A percentile compares a stretch with the other conserved stretches of the same genome.
Conservation (phyloP, 2,888 invertebrate species). For the Ectemnius continuus region DNA sequence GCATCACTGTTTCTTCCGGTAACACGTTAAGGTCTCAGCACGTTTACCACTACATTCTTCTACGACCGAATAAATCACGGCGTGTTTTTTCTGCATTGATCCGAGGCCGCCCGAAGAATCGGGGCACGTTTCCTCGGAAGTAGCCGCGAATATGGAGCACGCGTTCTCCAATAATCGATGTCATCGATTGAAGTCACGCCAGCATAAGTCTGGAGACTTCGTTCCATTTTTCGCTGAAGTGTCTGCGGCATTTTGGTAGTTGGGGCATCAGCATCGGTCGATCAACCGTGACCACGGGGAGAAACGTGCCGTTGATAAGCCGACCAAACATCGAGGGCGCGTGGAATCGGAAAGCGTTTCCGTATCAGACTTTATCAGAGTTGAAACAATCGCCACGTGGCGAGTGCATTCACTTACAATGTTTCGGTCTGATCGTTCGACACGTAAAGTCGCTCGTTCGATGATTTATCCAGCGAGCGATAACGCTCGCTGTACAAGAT, state of each 20-base stretch:
- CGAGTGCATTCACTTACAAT: conserved; percentile 7
- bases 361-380: neutral
- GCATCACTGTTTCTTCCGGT: too few relatives aligned
- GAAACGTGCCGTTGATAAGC: neutral
- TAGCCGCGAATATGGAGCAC: conserved; percentile 8
- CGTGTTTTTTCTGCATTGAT: too few relatives aligned
- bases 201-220: neutral
- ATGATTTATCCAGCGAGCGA: too few relatives aligned
- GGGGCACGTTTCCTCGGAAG: neutral
- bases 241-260: neutral
- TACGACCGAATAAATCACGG: too few relatives aligned
- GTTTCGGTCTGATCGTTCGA: neutral
- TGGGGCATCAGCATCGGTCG: neutral
- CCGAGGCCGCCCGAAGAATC: too few relatives aligned
- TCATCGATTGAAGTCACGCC: neutral
- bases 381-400: neutral
- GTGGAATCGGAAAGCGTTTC: neutral
- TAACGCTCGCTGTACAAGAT: too few relatives aligned
- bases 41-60: too few relatives aligned
- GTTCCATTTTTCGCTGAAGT: neutral
- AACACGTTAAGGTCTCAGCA: too few relatives aligned
- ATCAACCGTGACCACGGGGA: neutral
- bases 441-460: too few relatives aligned
- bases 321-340: neutral
- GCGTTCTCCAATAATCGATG: conserved; percentile 2